Evolutionary conservation across 2,797 vertebrate species (phyloP).

Genomic region (Telmatherina bonti): DNA sequence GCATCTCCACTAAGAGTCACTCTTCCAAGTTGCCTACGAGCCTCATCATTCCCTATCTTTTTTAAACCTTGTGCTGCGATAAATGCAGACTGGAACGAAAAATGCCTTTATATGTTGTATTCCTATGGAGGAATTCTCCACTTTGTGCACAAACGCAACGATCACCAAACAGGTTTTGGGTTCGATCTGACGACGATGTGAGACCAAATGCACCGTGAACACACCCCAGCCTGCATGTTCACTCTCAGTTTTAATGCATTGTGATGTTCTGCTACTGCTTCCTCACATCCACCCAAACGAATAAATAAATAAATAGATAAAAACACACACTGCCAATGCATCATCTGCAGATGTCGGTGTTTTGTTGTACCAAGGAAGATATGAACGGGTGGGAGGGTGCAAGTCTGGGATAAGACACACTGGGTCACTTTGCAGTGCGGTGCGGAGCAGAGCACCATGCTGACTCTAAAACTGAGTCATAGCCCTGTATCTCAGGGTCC

Average conservation of each 20-base stretch:
- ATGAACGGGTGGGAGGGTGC: not conserved
- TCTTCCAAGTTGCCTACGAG: conserved; percentile 13
- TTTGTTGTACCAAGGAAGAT: conserved; percentile 24
- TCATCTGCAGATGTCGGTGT: conserved; percentile 46
- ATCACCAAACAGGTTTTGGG: not conserved
- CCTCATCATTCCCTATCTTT: conserved; percentile 2
- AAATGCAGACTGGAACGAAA: not conserved
- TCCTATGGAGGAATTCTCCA: not conserved
- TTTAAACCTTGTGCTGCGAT: not conserved
- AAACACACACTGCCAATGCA: conserved; percentile 26
- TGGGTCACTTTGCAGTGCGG: conserved; percentile 60
- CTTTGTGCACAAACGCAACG: not conserved
- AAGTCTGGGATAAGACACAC: conserved; percentile 31
- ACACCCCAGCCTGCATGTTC: conserved; percentile 8
- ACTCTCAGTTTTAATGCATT: conserved; percentile 23
- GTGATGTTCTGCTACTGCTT: conserved; percentile 28
- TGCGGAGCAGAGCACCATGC: conserved; percentile 49
- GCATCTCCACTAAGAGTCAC: not conserved
- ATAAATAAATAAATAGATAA: not conserved
- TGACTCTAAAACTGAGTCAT: conserved; percentile 67
- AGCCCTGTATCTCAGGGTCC: conserved; percentile 55
- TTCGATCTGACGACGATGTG: no score
- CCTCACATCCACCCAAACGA: conserved; percentile 10
- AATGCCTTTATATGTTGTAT: conserved; percentile 9
- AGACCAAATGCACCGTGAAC: conserved; percentile 32